These are phyloP conservation scores for Beris chalybata DNA, from an alignment of 2,888 invertebrate species.

Conservation along the genomic window DNA sequence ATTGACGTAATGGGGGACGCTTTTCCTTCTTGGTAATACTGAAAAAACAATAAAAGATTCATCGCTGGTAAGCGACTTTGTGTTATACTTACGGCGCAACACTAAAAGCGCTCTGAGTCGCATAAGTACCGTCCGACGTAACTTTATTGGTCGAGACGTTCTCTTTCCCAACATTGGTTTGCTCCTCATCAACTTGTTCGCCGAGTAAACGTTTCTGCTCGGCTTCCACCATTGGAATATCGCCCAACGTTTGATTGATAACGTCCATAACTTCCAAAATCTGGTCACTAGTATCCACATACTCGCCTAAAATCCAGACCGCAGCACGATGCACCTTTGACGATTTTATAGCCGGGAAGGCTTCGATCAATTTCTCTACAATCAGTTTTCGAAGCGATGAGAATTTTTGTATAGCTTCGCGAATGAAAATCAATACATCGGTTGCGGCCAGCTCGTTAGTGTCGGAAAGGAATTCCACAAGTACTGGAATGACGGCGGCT, in stretches of 20 bases:
- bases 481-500: conserved; percentile 87
- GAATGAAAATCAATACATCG: conserved; percentile 92
- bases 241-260: conserved; percentile 74
- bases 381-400: conserved; percentile 78
- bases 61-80: neutral
- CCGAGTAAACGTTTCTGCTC: conserved; percentile 75
- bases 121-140: conserved; percentile 99
- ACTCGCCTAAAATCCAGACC: conserved; percentile 97
- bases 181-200: conserved; percentile 62
- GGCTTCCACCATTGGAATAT: conserved; percentile 65
- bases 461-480: conserved; percentile 91
- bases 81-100: conserved; percentile 65
- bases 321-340: conserved; percentile 91
- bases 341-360: conserved; percentile 84
- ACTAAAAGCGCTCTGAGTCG: conserved; percentile 96
- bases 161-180: conserved; percentile 50
- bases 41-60: no score
- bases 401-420: conserved; percentile 95
- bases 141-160: conserved; percentile 60
- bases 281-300: conserved; percentile 76
- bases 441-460: conserved; percentile 87
- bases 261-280: conserved; percentile 79
- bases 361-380: conserved; percentile 73
- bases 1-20: conserved; percentile 80
- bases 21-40: conserved; percentile 66